A percentile compares a stretch with the other conserved stretches of the same genome.
phyloP scores from a whole-genome alignment of 1,140 invertebrate genomes.

The Coenobita brevimanus region DNA sequence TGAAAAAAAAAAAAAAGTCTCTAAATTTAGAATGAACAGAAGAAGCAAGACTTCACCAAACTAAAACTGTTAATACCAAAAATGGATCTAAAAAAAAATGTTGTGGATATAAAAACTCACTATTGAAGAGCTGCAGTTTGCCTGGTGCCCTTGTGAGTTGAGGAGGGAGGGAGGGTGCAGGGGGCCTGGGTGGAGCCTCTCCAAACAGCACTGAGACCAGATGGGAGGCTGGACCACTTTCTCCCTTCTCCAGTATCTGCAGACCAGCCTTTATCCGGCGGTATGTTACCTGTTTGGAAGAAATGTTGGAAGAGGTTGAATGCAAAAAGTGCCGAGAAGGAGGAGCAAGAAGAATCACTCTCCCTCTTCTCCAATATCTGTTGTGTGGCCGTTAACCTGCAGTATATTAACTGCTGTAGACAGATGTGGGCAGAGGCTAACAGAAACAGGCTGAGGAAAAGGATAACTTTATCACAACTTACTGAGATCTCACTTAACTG shows the following conservation, averaged over 20 bases:
- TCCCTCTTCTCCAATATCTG: neutral
- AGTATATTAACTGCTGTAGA: neutral
- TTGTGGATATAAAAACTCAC: too few relatives aligned
- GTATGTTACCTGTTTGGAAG: conserved; percentile 35
- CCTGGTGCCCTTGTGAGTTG: conserved; percentile 25
- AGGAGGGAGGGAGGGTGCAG: conserved; percentile 35
- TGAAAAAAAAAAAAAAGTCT: too few relatives aligned
- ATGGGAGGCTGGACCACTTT: conserved; percentile 70
- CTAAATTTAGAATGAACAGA: too few relatives aligned
- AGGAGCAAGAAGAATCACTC: neutral
- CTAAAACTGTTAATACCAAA: too few relatives aligned
- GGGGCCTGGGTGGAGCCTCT: conserved; percentile 27
- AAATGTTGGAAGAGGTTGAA: neutral
- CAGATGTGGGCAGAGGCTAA: too few relatives aligned
- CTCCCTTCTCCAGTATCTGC: neutral
- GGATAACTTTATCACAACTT: too few relatives aligned
- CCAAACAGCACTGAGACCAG: conserved; percentile 44
- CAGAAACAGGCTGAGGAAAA: too few relatives aligned
- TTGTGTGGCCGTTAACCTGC: neutral
- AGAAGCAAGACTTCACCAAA: too few relatives aligned
- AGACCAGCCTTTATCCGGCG: conserved; percentile 42
- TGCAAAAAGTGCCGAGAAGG: neutral
- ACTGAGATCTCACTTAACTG: too few relatives aligned
- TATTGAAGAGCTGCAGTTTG: conserved; percentile 45
- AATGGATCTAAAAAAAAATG: too few relatives aligned